Evolutionary conservation across 37 sponge, comb jelly and placozoan species (phyloP).

Genomic region (Chondrilla cf. caribensis): DNA sequence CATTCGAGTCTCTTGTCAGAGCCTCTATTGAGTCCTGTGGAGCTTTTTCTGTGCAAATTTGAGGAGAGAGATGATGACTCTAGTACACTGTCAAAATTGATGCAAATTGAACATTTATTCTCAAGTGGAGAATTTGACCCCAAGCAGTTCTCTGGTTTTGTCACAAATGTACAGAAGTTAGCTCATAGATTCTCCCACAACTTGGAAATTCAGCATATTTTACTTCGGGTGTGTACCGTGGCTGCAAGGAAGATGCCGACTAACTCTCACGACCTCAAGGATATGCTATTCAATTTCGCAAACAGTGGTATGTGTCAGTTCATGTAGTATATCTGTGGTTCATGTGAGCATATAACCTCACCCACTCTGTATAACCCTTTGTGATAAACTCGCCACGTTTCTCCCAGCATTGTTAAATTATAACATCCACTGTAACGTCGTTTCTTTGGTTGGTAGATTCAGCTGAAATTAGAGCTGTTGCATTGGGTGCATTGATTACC

Average conservation of each 20-base stretch:
- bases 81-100: background rate
- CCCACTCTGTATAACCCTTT: no score
- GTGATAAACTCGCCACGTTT: no score
- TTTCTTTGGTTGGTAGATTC: background rate
- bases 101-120: background rate
- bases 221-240: background rate
- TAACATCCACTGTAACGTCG: no score
- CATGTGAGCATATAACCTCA: no score
- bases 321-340: no score
- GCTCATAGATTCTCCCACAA: background rate
- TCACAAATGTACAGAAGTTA: background rate
- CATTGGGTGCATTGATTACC: background rate
- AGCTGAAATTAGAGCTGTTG: background rate
- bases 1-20: background rate
- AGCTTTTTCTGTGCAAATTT: slow-evolving; percentile 2
- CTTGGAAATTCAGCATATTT: background rate
- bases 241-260: background rate
- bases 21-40: slow-evolving; percentile 2
- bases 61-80: slow-evolving; percentile 2
- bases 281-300: background rate
- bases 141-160: slow-evolving; percentile 3
- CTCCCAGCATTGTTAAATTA: no score
- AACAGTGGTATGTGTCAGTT: background rate
- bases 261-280: background rate
- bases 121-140: background rate